Percentiles rank a stretch among this genome's conserved stretches.
Conservation (phyloP, 1,140 invertebrate genomes). For the Drosophila saltans region DNA sequence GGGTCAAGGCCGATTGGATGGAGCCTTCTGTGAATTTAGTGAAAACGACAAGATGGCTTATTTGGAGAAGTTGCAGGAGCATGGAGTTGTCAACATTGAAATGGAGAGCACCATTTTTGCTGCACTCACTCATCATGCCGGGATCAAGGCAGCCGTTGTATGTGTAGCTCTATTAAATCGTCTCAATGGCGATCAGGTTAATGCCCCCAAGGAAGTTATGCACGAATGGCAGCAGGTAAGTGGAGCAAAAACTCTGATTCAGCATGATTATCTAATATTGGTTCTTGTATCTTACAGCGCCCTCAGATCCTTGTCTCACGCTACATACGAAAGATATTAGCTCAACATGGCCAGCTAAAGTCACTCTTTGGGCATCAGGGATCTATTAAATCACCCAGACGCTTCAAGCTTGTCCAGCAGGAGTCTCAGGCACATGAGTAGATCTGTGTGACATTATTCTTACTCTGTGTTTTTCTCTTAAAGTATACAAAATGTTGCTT, state of each 20-base stretch:
- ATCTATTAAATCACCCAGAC: conserved; percentile 91
- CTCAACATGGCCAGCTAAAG: conserved; percentile 88
- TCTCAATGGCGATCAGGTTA: conserved; percentile 96
- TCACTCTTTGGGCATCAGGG: conserved; percentile 90
- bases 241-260: background rate
- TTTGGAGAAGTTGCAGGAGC: conserved; percentile 89
- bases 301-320: conserved; percentile 94
- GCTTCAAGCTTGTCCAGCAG: conserved; percentile 94
- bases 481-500: conserved; percentile 66
- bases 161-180: conserved; percentile 97
- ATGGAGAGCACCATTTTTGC: conserved; percentile 96
- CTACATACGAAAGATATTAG: conserved; percentile 93
- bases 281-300: conserved; percentile 83
- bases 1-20: conserved; percentile 97
- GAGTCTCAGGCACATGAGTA: conserved; percentile 95
- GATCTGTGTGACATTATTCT: background rate
- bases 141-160: conserved; percentile 95
- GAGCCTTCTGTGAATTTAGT: conserved; percentile 97
- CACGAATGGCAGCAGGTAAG: conserved; percentile 92
- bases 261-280: background rate
- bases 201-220: conserved; percentile 93
- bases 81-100: conserved; percentile 97
- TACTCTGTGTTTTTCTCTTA: conserved; percentile 35
- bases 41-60: conserved; percentile 96
- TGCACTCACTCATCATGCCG: conserved; percentile 96